Evolutionary conservation across 2,888 invertebrate species (phyloP).

Genomic region (Arrhopalites spinosus): DNA sequence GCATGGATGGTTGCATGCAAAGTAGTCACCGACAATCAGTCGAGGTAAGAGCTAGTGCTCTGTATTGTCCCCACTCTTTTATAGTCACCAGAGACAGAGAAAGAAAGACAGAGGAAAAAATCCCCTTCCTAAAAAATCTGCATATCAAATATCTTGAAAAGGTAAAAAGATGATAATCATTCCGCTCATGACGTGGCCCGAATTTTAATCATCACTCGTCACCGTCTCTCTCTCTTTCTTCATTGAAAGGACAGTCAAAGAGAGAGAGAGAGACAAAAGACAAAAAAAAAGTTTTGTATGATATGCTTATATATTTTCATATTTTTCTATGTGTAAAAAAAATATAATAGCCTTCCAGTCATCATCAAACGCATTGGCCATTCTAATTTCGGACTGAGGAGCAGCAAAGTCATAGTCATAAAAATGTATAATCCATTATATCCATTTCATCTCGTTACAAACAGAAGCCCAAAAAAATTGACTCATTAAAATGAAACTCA

Average conservation of each 20-base stretch:
- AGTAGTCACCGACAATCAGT: slow-evolving; percentile 4
- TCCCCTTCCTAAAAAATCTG: too few species aligned
- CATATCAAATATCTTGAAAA: slow-evolving; percentile 33
- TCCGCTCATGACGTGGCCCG: slow-evolving; percentile 33
- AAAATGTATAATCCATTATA: neutral
- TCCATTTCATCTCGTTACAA: neutral
- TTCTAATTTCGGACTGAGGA: slow-evolving; percentile 12
- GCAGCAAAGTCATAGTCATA: slow-evolving; percentile 12
- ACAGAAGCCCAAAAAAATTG: neutral
- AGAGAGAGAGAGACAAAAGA: too few species aligned
- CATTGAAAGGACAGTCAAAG: too few species aligned
- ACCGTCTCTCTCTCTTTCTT: slow-evolving; percentile 3
- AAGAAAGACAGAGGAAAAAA: slow-evolving; percentile 14
- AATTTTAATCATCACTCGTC: slow-evolving; percentile 34
- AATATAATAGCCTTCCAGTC: neutral
- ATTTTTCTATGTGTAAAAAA: neutral
- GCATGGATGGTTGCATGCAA: neutral
- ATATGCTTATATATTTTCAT: neutral
- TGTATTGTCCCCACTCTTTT: slow-evolving; percentile 6
- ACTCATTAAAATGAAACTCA: slow-evolving; percentile 16
- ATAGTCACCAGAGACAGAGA: neutral
- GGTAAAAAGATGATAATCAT: slow-evolving; percentile 37
- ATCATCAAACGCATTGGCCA: neutral
- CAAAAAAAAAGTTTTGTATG: too few species aligned
- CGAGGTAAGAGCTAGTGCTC: neutral